These are phyloP conservation scores for Myrmophylax atrothorax DNA, from an alignment of 2,113 vertebrate genomes.

Conservation along the genomic window DNA sequence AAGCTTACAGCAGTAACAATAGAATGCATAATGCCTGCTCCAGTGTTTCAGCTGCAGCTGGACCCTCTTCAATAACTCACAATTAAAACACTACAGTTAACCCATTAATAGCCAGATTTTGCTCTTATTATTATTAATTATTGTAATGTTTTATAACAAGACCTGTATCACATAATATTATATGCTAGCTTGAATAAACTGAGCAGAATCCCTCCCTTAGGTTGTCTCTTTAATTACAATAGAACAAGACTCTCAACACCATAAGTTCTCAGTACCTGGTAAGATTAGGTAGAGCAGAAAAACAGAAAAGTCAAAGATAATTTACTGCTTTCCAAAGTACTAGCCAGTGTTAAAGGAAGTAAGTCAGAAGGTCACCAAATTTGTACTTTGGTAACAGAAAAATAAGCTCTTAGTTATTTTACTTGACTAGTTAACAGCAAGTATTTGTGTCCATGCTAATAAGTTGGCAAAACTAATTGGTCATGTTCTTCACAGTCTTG, in stretches of 20 bases:
- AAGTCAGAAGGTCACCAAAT: not conserved
- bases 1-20: not conserved
- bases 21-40: not conserved
- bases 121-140: not conserved
- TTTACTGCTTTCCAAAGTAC: not conserved
- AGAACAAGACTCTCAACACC: not conserved
- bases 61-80: not conserved
- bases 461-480: not conserved
- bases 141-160: not conserved
- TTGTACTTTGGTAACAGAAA: not conserved
- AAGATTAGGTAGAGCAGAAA: not conserved
- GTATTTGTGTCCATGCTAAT: not conserved
- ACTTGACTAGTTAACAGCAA: not conserved
- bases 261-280: not conserved
- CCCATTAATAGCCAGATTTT: not conserved
- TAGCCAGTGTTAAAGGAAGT: not conserved
- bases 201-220: not conserved
- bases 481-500: not conserved
- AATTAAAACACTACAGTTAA: not conserved
- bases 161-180: not conserved
- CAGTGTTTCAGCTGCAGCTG: not conserved
- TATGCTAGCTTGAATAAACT: not conserved
- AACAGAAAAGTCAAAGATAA: not conserved
- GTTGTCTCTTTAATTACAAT: not conserved
- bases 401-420: not conserved